These are phyloP conservation scores for Anthrax anthrax DNA, from an alignment of 2,888 invertebrate genomes.

Conservation along the genomic window DNA sequence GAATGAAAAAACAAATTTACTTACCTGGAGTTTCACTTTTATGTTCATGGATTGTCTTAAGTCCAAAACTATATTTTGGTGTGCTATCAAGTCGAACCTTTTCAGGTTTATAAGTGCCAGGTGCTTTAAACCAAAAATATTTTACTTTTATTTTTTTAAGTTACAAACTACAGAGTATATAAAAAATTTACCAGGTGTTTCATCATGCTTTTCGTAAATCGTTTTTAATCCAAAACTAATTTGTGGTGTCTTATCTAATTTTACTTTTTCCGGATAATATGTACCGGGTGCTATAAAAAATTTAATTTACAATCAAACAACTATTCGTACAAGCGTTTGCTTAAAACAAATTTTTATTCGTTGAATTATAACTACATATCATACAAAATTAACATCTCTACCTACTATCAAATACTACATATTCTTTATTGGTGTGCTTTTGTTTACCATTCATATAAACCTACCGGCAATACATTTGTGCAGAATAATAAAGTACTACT, in stretches of 20 bases:
- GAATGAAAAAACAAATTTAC: conserved; percentile 6
- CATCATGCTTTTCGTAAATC: conserved; percentile 35
- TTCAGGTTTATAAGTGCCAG: conserved; percentile 49
- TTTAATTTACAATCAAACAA: too few relatives aligned
- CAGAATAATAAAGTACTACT: too few relatives aligned
- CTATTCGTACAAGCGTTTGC: too few relatives aligned
- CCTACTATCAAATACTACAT: too few relatives aligned
- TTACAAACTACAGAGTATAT: neutral
- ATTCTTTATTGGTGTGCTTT: too few relatives aligned
- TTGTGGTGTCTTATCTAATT: conserved; percentile 40
- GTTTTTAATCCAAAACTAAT: conserved; percentile 62
- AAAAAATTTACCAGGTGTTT: conserved; percentile 24
- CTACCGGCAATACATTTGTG: too few relatives aligned
- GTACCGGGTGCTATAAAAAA: conserved; percentile 40
- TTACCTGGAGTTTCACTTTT: conserved; percentile 41
- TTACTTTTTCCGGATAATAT: conserved; percentile 44
- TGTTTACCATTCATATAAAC: too few relatives aligned
- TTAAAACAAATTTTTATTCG: too few relatives aligned
- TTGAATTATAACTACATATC: too few relatives aligned
- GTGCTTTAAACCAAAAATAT: conserved; percentile 26
- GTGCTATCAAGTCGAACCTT: conserved; percentile 41
- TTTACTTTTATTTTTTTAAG: too few relatives aligned
- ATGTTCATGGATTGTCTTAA: conserved; percentile 40
- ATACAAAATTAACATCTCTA: too few relatives aligned
- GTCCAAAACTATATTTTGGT: conserved; percentile 47